Conservation (phyloP, 2,888 invertebrate species). For the Polyploca ridens region DNA sequence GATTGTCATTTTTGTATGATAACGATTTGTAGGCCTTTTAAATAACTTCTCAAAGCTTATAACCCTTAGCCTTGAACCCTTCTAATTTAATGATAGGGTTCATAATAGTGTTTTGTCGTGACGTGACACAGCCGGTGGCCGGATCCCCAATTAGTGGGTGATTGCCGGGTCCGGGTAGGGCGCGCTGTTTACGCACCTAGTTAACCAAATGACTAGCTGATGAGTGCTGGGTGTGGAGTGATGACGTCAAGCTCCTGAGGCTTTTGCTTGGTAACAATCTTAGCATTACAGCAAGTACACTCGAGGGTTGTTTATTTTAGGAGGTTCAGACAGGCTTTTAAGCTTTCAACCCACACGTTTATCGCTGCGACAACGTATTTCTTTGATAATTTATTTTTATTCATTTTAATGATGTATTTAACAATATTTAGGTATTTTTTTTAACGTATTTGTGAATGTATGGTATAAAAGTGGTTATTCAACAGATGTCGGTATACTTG, state of each 20-base stretch:
- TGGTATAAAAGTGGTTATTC: background rate
- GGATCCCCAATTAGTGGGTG: background rate
- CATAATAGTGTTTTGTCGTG: background rate
- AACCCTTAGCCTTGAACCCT: background rate
- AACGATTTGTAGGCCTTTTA: background rate
- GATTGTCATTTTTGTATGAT: too few relatives aligned
- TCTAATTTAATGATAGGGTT: background rate
- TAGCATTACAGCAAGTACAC: too few relatives aligned
- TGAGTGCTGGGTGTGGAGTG: background rate
- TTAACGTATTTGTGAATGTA: too few relatives aligned
- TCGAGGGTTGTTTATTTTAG: too few relatives aligned
- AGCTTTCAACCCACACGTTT: too few relatives aligned
- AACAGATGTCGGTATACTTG: background rate
- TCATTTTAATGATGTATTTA: too few relatives aligned
- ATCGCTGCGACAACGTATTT: too few relatives aligned
- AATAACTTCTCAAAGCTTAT: background rate
- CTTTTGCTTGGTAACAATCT: background rate
- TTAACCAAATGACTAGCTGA: conserved; percentile 1
- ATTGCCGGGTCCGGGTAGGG: background rate
- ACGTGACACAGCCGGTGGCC: background rate
- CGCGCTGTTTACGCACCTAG: background rate
- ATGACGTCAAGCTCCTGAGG: background rate
- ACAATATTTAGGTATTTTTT: too few relatives aligned
- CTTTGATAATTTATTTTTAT: too few relatives aligned
- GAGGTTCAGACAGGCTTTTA: too few relatives aligned